These are phyloP conservation scores for Thalassophryne amazonica DNA, from an alignment of 2,797 vertebrate species.

Conservation along the genomic window DNA sequence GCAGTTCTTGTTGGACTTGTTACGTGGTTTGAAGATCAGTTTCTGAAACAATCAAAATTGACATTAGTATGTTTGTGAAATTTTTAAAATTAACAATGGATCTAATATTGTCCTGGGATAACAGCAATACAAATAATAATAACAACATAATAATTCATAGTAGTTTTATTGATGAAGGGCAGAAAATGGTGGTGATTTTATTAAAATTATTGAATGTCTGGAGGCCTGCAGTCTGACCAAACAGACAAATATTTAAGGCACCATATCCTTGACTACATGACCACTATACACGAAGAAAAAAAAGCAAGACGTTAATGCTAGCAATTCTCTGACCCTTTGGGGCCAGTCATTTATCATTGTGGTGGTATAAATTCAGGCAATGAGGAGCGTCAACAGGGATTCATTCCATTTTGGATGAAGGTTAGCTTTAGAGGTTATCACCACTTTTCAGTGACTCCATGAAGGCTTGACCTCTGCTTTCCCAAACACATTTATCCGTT, in stretches of 20 bases:
- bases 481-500: constrained; percentile 22
- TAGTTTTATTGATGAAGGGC: constrained; percentile 28
- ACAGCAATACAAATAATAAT: no score
- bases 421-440: constrained; percentile 51
- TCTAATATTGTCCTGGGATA: constrained; percentile 40
- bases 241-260: constrained; percentile 24
- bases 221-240: constrained; percentile 34
- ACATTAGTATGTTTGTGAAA: constrained; percentile 31
- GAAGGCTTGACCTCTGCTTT: constrained; percentile 17
- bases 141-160: constrained; percentile 54
- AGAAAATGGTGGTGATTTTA: constrained; percentile 53
- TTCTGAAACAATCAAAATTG: constrained; percentile 71
- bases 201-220: constrained; percentile 27
- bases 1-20: constrained; percentile 79
- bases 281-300: constrained; percentile 15
- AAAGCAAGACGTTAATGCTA: constrained; percentile 1
- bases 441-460: constrained; percentile 15
- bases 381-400: constrained; percentile 22
- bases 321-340: constrained; percentile 16
- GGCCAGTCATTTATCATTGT: constrained; percentile 31
- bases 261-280: constrained; percentile 33
- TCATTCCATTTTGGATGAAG: constrained; percentile 40
- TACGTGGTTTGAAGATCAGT: constrained; percentile 79
- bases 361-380: constrained; percentile 38
- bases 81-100: constrained; percentile 26